Conservation (phyloP, 2,888 invertebrate genomes). For the Cancer borealis region DNA sequence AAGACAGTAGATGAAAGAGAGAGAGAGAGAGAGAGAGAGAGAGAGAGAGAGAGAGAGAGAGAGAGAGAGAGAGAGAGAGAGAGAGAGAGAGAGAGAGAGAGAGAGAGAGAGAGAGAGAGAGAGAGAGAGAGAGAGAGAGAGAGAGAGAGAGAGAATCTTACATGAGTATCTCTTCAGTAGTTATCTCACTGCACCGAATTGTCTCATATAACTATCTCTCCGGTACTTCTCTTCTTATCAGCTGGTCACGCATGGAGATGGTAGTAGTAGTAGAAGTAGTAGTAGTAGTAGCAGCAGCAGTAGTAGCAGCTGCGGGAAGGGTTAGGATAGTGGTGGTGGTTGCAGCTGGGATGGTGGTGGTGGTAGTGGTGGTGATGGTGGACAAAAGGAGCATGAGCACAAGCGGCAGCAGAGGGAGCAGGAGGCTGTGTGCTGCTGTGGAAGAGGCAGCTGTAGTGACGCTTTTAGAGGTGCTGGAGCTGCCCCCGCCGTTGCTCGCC, state of each 20-base stretch:
- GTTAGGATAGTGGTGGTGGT: background rate
- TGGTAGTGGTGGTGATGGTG: background rate
- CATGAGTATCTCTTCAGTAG: background rate
- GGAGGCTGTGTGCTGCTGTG: background rate
- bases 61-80: background rate
- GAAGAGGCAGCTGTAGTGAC: background rate
- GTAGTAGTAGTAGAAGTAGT: background rate
- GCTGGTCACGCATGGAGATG: background rate
- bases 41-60: background rate
- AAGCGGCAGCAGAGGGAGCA: background rate
- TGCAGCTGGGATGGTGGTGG: background rate
- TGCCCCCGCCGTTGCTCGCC: conserved; percentile 40
- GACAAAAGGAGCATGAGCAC: background rate
- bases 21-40: too few relatives aligned
- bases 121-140: conserved; percentile 9
- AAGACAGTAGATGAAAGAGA: background rate
- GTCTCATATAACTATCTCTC: background rate
- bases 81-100: background rate
- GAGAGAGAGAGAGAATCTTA: conserved; percentile 28
- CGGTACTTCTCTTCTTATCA: conserved; percentile 7
- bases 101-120: conserved; percentile 15
- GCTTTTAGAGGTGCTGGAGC: conserved; percentile 32
- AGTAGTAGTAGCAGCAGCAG: background rate
- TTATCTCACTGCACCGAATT: background rate
- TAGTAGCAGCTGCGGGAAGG: background rate